A percentile compares a stretch with the other conserved stretches of the same genome.
These are phyloP conservation scores for Polydrusus cervinus DNA, from an alignment of 2,888 invertebrate genomes.

Conservation along the genomic window DNA sequence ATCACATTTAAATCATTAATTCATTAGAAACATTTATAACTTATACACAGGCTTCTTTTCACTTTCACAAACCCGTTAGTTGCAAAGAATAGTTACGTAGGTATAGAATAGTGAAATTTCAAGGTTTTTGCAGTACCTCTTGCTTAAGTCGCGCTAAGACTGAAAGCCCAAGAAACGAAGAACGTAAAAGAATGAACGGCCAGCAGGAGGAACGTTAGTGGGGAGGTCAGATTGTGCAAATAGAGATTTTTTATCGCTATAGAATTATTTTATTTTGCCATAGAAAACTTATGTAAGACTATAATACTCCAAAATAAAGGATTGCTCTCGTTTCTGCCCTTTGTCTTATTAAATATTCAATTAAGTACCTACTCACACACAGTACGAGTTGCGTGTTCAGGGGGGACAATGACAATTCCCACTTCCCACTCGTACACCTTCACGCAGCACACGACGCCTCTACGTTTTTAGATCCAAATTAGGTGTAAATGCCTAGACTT, in stretches of 20 bases:
- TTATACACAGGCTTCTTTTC: conserved; percentile 7
- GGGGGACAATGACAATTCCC: too few species aligned
- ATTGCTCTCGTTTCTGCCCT: too few species aligned
- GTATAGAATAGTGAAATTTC: conserved; percentile 17
- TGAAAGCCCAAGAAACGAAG: conserved; percentile 30
- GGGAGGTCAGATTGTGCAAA: conserved; percentile 32
- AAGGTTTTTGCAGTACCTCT: conserved; percentile 8
- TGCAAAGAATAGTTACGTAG: conserved; percentile 12
- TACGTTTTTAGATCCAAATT: too few species aligned
- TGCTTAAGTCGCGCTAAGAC: conserved; percentile 34
- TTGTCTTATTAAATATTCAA: too few species aligned
- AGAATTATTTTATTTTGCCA: background rate
- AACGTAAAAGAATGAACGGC: conserved; percentile 38
- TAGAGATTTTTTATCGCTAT: conserved; percentile 1
- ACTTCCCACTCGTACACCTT: too few species aligned
- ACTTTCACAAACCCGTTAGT: conserved; percentile 13
- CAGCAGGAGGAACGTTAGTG: conserved; percentile 23
- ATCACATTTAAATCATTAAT: conserved; percentile 5
- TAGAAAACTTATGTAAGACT: background rate
- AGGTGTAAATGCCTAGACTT: too few species aligned
- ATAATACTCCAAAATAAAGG: too few species aligned
- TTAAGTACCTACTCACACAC: too few species aligned
- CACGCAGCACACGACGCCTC: too few species aligned
- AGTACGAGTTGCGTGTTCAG: too few species aligned
- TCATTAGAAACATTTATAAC: conserved; percentile 1